A percentile compares a stretch with the other conserved stretches of the same genome.
phyloP scores from a whole-genome alignment of 1,140 invertebrate species.

The Caerostris extrusa region DNA sequence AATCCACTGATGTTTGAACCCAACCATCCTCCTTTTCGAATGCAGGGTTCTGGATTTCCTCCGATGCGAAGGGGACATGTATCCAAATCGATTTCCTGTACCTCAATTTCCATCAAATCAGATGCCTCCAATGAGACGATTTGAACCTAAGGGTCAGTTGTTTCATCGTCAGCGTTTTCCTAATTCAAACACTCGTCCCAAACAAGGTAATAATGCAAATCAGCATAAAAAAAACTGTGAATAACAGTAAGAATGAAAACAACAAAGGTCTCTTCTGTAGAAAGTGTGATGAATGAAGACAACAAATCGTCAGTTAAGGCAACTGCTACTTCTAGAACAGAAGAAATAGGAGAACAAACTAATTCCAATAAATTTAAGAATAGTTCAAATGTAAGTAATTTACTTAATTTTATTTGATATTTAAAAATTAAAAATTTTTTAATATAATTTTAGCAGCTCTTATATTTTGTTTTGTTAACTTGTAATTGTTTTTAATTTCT shows the following conservation, averaged over 20 bases:
- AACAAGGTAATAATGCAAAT: not conserved
- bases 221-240: not conserved
- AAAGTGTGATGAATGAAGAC: not conserved
- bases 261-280: not conserved
- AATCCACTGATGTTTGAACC: slow-evolving; percentile 55
- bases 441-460: too few relatives aligned
- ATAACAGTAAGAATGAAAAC: not conserved
- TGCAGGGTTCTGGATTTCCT: slow-evolving; percentile 50
- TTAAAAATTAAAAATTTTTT: too few relatives aligned
- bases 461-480: too few relatives aligned
- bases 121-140: not conserved
- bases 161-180: slow-evolving; percentile 41
- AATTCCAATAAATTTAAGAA: not conserved
- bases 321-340: not conserved
- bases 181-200: not conserved
- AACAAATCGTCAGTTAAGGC: not conserved
- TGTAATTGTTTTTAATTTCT: too few relatives aligned
- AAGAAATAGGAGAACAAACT: not conserved
- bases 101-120: slow-evolving; percentile 18
- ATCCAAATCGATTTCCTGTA: slow-evolving; percentile 50
- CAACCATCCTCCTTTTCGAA: slow-evolving; percentile 57
- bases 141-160: not conserved
- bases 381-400: not conserved
- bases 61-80: slow-evolving; percentile 55
- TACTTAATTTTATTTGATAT: too few relatives aligned